Evolutionary conservation across 2,888 invertebrate species (phyloP).

Genomic region (Mystacides longicornis): DNA sequence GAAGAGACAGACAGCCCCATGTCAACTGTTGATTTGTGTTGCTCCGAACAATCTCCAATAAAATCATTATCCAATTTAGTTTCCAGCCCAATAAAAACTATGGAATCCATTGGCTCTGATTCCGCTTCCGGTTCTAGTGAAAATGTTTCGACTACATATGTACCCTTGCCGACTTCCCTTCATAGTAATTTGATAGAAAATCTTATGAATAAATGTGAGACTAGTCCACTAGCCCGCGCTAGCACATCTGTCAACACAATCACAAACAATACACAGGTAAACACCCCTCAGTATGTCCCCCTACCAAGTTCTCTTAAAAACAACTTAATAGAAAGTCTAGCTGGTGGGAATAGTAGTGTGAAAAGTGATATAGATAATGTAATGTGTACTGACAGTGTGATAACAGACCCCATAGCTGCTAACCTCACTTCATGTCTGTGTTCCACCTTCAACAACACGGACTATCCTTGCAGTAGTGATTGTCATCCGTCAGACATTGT

Average conservation of each 20-base stretch:
- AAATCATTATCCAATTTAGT: constrained; percentile 58
- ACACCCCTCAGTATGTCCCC: constrained; percentile 21
- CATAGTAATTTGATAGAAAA: neutral
- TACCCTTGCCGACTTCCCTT: constrained; percentile 1
- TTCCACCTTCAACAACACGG: constrained; percentile 33
- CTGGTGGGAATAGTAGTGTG: constrained; percentile 15
- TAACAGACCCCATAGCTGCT: constrained; percentile 37
- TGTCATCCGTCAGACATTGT: constrained; percentile 12
- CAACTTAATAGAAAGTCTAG: constrained; percentile 22
- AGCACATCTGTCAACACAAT: too few relatives aligned
- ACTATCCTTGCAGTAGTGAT: constrained; percentile 21
- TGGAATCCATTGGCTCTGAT: constrained; percentile 32
- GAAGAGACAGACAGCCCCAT: constrained; percentile 34
- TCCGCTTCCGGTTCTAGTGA: constrained; percentile 27
- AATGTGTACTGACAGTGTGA: constrained; percentile 11
- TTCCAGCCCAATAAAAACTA: constrained; percentile 45
- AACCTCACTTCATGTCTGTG: constrained; percentile 41
- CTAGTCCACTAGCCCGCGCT: too few relatives aligned
- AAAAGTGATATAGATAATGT: neutral
- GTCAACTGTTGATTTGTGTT: constrained; percentile 28
- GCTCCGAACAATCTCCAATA: constrained; percentile 49
- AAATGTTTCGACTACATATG: constrained; percentile 25
- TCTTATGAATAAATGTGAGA: constrained; percentile 2
- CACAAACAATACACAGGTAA: constrained; percentile 12
- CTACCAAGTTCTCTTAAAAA: constrained; percentile 24